Evolutionary conservation across 2,113 vertebrate species (phyloP), one percentile per base, ranked within the genome.

Genomic region (Eudyptes chrysolophus): DNA sequence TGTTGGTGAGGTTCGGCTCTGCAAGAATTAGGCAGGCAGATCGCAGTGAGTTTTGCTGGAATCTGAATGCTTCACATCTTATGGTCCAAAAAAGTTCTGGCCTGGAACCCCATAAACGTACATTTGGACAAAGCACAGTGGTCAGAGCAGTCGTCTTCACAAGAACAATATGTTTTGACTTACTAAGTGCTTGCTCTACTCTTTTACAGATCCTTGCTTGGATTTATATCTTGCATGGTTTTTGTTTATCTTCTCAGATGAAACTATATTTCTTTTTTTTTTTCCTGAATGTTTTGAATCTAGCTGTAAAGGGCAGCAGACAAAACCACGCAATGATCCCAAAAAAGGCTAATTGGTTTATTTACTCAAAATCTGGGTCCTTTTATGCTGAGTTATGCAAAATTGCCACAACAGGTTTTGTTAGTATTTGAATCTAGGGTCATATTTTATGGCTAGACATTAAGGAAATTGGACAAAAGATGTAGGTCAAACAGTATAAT

Each of bases 141-240:
- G 71, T 64, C 72, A 93, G 64, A 90, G 42, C 55, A 92, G 84
- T 40, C 46, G 58, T 87, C 74, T 95, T 95, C 88, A 80, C 75
- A 80, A 77, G 92, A 95, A 92, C 71, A 94, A 13, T 94, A 90
- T 94, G 71, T 87, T 95, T 95, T 96, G 92, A 94, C 93, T 93
- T 69, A 55, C 7, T 66, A 96, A 96, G 26, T 62, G 54, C 87
- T 94, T 92, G 77, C 74, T 83, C 77, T 85, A 24, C 54, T 90
- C 46, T 94, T 95, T 72, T 80, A 30, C 76, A 84, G 92, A 86
- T 55, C 17, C 38, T 86, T 77, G 24, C 78, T 94, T 92, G 95
- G 88, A 94, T 96, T 96, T 90, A 80, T 89, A 58, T 79, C 57
- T 51, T 85, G 44, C 8, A 15, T 70, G 42, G 5, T 84, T 95